These are phyloP conservation scores for Tiaroga cobitis DNA, from an alignment of 2,797 vertebrate genomes.

Conservation along the genomic window DNA sequence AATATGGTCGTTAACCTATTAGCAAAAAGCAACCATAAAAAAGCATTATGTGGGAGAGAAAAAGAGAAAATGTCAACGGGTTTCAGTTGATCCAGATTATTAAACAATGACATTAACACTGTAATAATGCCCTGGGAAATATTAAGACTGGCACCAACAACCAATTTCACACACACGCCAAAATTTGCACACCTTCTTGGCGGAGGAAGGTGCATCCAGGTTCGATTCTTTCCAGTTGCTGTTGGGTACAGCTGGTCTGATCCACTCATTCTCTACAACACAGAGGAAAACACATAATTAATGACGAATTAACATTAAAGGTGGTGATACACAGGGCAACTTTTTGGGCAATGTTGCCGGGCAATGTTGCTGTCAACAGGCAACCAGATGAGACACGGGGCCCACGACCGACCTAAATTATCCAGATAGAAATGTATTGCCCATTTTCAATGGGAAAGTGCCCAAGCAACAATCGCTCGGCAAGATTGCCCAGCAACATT, in stretches of 20 bases:
- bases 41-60: neutral
- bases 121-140: neutral
- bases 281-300: neutral
- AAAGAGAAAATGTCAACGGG: neutral
- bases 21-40: neutral
- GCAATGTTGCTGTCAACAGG: no score
- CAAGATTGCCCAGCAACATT: no score
- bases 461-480: no score
- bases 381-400: no score
- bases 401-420: no score
- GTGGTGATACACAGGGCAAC: no score
- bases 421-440: no score
- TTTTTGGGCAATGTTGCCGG: no score
- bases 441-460: no score
- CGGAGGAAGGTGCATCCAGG: constrained; percentile 76
- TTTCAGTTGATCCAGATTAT: neutral
- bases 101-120: neutral
- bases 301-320: neutral
- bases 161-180: neutral
- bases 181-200: constrained; percentile 65
- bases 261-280: constrained; percentile 76
- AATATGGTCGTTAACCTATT: neutral
- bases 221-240: constrained; percentile 88
- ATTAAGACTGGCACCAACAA: neutral
- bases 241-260: constrained; percentile 74